A percentile compares a stretch with the other conserved stretches of the same genome.
These are phyloP conservation scores for Harpagoxenus sublaevis DNA, from an alignment of 2,888 invertebrate genomes.

Conservation along the genomic window DNA sequence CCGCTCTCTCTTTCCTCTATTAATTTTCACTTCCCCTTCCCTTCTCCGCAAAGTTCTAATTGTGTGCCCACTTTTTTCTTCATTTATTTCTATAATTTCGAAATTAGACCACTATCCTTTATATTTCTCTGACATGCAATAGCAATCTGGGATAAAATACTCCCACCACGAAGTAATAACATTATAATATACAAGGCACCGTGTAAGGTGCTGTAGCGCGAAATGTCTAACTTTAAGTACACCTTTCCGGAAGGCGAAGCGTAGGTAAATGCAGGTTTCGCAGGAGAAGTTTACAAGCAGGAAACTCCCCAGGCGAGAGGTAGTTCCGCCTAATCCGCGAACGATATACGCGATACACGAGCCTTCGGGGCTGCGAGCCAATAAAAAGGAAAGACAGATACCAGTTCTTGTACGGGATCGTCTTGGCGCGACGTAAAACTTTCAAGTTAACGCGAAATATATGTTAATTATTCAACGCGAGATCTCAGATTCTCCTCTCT, in stretches of 20 bases:
- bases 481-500: background rate
- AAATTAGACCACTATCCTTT: slow-evolving; percentile 10
- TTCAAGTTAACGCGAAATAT: slow-evolving; percentile 30
- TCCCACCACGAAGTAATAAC: background rate
- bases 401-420: background rate
- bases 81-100: background rate
- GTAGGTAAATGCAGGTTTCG: slow-evolving; percentile 28
- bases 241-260: slow-evolving; percentile 14
- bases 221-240: slow-evolving; percentile 37
- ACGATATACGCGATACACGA: slow-evolving; percentile 6
- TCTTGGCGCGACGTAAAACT: slow-evolving; percentile 36
- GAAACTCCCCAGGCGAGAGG: slow-evolving; percentile 13
- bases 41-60: background rate
- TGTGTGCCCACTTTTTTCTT: background rate
- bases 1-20: slow-evolving; percentile 7
- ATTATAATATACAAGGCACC: background rate
- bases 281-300: slow-evolving; percentile 48
- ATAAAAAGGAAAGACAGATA: slow-evolving; percentile 49
- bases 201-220: slow-evolving; percentile 12
- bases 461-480: slow-evolving; percentile 43
- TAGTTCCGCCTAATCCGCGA: slow-evolving; percentile 24
- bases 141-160: background rate
- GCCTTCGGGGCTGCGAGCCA: slow-evolving; percentile 10
- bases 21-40: slow-evolving; percentile 16
- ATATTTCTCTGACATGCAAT: background rate